phyloP scores from a whole-genome alignment of 1,140 invertebrate genomes.

The Pogonomyrmex californicus region DNA sequence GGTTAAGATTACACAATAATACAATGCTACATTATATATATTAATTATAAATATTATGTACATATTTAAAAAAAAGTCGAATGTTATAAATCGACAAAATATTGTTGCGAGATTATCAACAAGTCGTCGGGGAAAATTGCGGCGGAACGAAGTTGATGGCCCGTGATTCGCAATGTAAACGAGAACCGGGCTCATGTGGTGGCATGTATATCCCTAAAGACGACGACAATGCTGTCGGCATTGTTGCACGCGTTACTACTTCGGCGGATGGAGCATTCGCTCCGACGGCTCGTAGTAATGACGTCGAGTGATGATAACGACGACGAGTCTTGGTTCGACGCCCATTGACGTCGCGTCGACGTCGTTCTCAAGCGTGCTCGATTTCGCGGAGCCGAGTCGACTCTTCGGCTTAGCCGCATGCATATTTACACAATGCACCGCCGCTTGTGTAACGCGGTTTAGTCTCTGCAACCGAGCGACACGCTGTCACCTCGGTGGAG shows the following conservation, averaged over 20 bases:
- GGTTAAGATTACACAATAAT: no score
- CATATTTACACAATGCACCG: slow-evolving; percentile 62
- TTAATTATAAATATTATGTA: not conserved
- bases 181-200: not conserved
- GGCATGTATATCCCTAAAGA: slow-evolving; percentile 63
- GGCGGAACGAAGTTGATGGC: slow-evolving; percentile 55
- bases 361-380: slow-evolving; percentile 12
- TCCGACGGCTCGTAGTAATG: slow-evolving; percentile 69
- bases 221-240: slow-evolving; percentile 61
- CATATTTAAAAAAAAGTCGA: not conserved
- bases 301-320: slow-evolving; percentile 67
- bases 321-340: slow-evolving; percentile 38
- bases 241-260: slow-evolving; percentile 68
- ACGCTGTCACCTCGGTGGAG: slow-evolving; percentile 25
- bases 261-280: slow-evolving; percentile 66
- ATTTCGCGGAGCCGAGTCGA: slow-evolving; percentile 42
- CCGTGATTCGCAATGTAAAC: slow-evolving; percentile 46
- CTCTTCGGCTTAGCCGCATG: slow-evolving; percentile 60
- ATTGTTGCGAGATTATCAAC: not conserved
- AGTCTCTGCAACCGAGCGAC: slow-evolving; percentile 46
- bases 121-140: not conserved
- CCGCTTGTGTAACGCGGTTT: slow-evolving; percentile 37
- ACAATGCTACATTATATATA: not conserved
- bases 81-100: not conserved
- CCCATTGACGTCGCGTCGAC: slow-evolving; percentile 33